Evolutionary conservation across 2,113 vertebrate species (phyloP).

Genomic region (Machaerirhynchus nigripectus): DNA sequence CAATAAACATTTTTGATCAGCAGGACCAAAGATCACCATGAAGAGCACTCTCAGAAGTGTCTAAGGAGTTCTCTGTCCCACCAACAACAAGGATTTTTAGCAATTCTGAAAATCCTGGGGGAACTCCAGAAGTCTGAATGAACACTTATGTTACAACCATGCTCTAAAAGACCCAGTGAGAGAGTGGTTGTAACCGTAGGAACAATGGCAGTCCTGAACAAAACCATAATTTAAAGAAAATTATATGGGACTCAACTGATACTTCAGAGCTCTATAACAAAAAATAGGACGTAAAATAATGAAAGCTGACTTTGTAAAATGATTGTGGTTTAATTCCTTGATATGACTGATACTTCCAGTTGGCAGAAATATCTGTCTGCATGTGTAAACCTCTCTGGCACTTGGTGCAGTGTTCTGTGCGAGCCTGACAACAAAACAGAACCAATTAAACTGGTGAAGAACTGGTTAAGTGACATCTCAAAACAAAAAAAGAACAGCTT

Average conservation of each 20-base stretch:
- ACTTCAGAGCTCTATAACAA: not conserved
- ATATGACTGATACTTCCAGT: not conserved
- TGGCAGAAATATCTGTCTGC: not conserved
- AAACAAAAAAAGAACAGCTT: not conserved
- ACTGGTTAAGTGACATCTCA: not conserved
- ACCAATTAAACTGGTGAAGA: not conserved
- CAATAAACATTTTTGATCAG: not conserved
- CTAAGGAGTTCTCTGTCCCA: not conserved
- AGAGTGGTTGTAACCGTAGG: not conserved
- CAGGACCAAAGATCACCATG: not conserved
- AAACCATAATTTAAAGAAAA: not conserved
- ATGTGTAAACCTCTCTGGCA: not conserved
- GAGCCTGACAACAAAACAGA: not conserved
- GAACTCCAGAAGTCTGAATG: not conserved
- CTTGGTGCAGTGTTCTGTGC: not conserved
- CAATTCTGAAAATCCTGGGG: not conserved
- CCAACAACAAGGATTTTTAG: accelerated
- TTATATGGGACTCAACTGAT: not conserved
- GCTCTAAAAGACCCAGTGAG: not conserved
- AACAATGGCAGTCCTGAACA: not conserved
- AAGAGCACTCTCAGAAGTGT: not conserved
- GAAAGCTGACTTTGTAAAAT: not conserved
- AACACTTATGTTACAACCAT: not conserved
- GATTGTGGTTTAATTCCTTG: not conserved
- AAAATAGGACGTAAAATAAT: not conserved